Percentiles rank a stretch among this genome's conserved stretches.
phyloP scores from a whole-genome alignment of 1,140 invertebrate species.

The Pectinophora gossypiella region DNA sequence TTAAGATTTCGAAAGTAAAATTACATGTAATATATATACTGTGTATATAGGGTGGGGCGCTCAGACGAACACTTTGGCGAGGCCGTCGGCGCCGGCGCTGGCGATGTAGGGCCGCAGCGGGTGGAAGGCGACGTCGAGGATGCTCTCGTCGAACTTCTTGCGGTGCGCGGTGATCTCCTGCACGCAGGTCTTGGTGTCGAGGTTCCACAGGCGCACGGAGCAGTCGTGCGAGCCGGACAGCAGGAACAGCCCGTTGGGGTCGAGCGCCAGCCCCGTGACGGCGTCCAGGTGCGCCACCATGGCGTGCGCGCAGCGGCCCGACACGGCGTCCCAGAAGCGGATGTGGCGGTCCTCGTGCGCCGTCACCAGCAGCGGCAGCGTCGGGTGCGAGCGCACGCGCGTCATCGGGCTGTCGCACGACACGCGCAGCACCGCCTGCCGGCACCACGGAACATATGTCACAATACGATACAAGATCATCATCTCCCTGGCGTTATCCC shows the following conservation, averaged over 20 bases:
- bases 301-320: conserved; percentile 95
- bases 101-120: conserved; percentile 98
- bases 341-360: conserved; percentile 99
- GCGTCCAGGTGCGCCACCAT: conserved; percentile 99
- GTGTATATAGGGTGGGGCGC: conserved; percentile 29
- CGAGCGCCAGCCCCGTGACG: conserved; percentile 97
- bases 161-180: conserved; percentile 99
- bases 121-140: conserved; percentile 99
- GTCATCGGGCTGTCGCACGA: conserved; percentile 82
- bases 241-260: conserved; percentile 98
- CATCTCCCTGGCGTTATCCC: too few species aligned
- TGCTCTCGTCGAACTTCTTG: conserved; percentile 99
- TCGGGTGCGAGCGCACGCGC: conserved; percentile 96
- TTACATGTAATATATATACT: conserved; percentile 32
- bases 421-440: conserved; percentile 77
- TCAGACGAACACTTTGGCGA: conserved; percentile 97
- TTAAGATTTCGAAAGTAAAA: conserved; percentile 38
- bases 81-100: conserved; percentile 97
- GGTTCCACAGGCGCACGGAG: conserved; percentile 99
- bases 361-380: conserved; percentile 95
- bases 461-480: too few species aligned
- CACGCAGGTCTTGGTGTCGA: conserved; percentile 98
- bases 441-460: too few species aligned
- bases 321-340: conserved; percentile 98
- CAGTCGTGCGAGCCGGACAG: conserved; percentile 98